Conservation (phyloP, 2,888 invertebrate species). For the Laspeyria flexula region DNA sequence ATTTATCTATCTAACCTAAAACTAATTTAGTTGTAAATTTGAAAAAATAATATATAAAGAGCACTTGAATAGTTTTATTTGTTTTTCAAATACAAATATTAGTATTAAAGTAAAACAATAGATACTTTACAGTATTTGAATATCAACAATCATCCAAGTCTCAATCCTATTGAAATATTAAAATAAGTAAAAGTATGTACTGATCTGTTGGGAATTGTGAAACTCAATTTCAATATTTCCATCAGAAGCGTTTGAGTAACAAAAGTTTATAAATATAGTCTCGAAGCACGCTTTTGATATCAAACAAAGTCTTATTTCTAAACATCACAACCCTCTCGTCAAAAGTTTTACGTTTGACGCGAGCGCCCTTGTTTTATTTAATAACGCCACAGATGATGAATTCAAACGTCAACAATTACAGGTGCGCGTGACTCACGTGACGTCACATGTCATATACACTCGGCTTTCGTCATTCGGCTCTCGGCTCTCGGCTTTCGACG, state of each 20-base stretch:
- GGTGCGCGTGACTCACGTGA: constrained; percentile 50
- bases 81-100: no score
- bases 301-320: constrained; percentile 2
- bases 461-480: constrained; percentile 6
- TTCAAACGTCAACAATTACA: constrained; percentile 55
- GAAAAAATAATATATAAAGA: no score
- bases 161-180: not conserved
- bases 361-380: constrained; percentile 55
- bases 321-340: constrained; percentile 4
- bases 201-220: not conserved
- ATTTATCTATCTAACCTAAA: no score
- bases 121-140: no score
- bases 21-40: no score
- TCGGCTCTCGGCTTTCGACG: constrained; percentile 4
- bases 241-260: not conserved
- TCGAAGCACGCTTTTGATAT: constrained; percentile 6
- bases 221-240: not conserved
- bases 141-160: no score
- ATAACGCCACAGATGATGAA: constrained; percentile 53
- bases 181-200: not conserved
- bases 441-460: constrained; percentile 39
- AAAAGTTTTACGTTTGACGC: constrained; percentile 6
- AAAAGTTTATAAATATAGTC: constrained; percentile 1
- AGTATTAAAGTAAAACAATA: no score
- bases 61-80: no score